Evolutionary conservation across 2,797 vertebrate species (phyloP), one percentile per base, ranked within the genome.

Genomic region (Poeciliopsis infans): DNA sequence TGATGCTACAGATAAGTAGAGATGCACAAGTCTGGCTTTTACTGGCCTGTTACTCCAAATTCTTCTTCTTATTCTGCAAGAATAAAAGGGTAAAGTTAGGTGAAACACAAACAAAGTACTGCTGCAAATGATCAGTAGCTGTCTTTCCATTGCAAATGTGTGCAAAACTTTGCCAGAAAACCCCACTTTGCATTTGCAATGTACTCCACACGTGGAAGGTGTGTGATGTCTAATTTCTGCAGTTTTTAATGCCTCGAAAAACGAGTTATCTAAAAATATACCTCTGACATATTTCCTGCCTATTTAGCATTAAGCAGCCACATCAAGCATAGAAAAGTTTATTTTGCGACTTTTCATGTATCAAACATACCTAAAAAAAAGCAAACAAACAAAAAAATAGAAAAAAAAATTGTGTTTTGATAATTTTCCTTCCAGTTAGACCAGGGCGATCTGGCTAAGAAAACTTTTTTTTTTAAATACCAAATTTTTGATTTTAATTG

Each of bases 1-100:
- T 78, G 45, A 80, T 61, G 86, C 75, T 36, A 70, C 71, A 51
- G 16, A 75, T 76, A 41, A 69, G 41, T 45, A n/a, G 41, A 69
- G 23, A 45, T 45, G 41, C 66, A 69, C 41, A 11, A 13, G 43
- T 43, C 66, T 45, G 25, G 61, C 12, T 43, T n/a, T 43, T 13
- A 69, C 66, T n/a, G 66, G 20, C 11, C 23, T 36, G 36, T 4
- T 36, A 39, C 39, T 39, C 39, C 39, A 7, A 39, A 39, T 39
- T 39, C 39, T 39, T 39, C 39, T 6, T 46, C 46, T 47, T 47
- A 47, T 16, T 16, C 15, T 47, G 7, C 8, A 8, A 46, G 45
- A 46, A 5, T 16, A 47, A 16, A 15, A 43, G 39, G 39, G 39
- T 46, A 46, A 49, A 16, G 46, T 18, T 47, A 18, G 47, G 47